Base-by-base conservation (phyloP, 2,888 invertebrate species). In the Xanthorhoe designata region DNA sequence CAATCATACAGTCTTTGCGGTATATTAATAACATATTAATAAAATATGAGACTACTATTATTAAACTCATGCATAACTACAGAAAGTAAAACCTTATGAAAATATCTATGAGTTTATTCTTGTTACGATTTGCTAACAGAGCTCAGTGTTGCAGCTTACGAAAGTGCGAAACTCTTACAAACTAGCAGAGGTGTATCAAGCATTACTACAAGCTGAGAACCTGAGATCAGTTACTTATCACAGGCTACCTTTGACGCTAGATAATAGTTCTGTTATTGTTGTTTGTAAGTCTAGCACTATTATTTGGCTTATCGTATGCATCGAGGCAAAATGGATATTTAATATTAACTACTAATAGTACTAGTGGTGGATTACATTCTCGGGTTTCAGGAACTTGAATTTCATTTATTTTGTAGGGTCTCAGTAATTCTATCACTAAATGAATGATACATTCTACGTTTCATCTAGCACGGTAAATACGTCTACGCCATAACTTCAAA, bases 1-100 rank as follows among this genome's bases (percentile, higher is more conserved):
- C 73, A 73, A 75, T 77, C 73, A 72, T 73, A 76, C 77, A 79
- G 80, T 77, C 74, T 78, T 77, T 75, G 71, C 69, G 71, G 60
- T 72, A 47, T 13, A 15, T 47, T 29, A 47, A 38, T 38, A 52
- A 73, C 57, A 73, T 54, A 63, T 54, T 51, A 51, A 57, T 56
- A 56, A 54, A 64, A 64, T 62, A 64, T 56, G 13, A 61, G 15
- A 68, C 59, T 54, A 47, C 35, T 65, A 64, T 47, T 55, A 18
- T 42, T 53, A 53, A 63, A 51, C 13, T 64, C 61, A 63, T 56
- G 49, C 56, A 68, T 64, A 47, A 68, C 61, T 64, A 61, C 15
- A 24, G 52, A 71, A 71, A 68, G 55, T 66, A 66, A 69, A 58
- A 70, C 60, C 61, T 60, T 71, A 60, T 19, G 64, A 70, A 70